These are phyloP conservation scores for Leucoma salicis DNA, from an alignment of 2,888 invertebrate genomes.

Conservation along the genomic window DNA sequence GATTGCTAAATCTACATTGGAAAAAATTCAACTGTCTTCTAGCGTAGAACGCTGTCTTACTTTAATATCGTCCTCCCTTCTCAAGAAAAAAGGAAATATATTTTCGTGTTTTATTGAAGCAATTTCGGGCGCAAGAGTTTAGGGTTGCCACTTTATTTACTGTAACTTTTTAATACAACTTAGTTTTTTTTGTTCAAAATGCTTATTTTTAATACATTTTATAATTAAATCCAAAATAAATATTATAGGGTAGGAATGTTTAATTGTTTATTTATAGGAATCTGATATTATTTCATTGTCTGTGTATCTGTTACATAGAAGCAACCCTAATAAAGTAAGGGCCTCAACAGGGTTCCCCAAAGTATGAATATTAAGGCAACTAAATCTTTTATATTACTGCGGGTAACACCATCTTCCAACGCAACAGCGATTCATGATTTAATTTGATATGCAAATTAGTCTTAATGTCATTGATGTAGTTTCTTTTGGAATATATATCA, in stretches of 20 bases:
- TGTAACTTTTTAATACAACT: not conserved
- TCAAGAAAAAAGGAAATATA: slow-evolving; percentile 52
- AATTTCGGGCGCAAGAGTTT: slow-evolving; percentile 41
- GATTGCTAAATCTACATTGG: too few relatives aligned
- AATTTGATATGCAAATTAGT: slow-evolving; percentile 36
- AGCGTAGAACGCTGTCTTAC: slow-evolving; percentile 29
- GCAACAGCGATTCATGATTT: slow-evolving; percentile 36
- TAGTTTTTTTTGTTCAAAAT: not conserved
- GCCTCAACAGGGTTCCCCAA: slow-evolving; percentile 43
- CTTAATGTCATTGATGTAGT: slow-evolving; percentile 17
- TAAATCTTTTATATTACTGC: slow-evolving; percentile 58
- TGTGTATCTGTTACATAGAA: too few relatives aligned
- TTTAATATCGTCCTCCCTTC: slow-evolving; percentile 43
- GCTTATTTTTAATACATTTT: slow-evolving; percentile 5
- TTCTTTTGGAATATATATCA: slow-evolving; percentile 5
- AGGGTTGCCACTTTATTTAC: slow-evolving; percentile 38
- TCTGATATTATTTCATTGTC: too few relatives aligned
- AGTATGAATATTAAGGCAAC: slow-evolving; percentile 61
- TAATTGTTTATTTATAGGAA: too few relatives aligned
- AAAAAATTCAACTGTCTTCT: slow-evolving; percentile 26
- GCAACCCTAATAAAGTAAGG: slow-evolving; percentile 45
- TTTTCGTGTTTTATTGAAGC: slow-evolving; percentile 65
- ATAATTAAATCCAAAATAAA: slow-evolving; percentile 28
- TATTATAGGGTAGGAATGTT: too few relatives aligned
- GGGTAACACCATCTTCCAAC: slow-evolving; percentile 18